phyloP scores from a whole-genome alignment of 2,113 vertebrate species.

The Trematomus loennbergii region DNA sequence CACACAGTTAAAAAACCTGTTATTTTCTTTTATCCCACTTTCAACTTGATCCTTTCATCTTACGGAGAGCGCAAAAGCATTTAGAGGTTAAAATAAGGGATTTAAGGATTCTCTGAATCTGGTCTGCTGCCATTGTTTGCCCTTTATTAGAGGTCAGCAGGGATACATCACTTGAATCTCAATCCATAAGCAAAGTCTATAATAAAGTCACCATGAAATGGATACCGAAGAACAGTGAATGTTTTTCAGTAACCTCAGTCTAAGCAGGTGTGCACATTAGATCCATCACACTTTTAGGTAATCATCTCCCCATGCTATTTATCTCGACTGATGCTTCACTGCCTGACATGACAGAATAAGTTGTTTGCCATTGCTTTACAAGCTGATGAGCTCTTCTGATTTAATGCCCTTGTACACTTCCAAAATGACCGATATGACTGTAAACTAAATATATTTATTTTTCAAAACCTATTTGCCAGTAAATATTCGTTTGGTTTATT shows the following conservation, averaged over 20 bases:
- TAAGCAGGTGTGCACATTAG: not conserved
- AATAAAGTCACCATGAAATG: not conserved
- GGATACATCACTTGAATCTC: not conserved
- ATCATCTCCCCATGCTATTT: not conserved
- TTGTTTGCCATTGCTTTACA: not conserved
- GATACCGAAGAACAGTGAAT: not conserved
- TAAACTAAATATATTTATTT: not conserved
- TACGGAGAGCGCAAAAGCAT: not conserved
- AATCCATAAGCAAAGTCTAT: not conserved
- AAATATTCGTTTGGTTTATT: not conserved
- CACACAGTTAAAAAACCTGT: not conserved
- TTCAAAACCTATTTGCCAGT: not conserved
- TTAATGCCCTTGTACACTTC: not conserved
- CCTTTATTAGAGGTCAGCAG: not conserved
- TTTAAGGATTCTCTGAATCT: not conserved
- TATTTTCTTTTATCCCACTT: not conserved
- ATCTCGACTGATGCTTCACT: not conserved
- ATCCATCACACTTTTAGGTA: not conserved
- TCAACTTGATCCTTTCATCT: conserved; percentile 3
- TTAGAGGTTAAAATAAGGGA: conserved; percentile 22
- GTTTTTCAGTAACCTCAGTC: not conserved
- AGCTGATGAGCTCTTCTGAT: not conserved
- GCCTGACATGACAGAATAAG: not conserved
- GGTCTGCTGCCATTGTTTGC: not conserved
- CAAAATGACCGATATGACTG: not conserved